Conservation (phyloP, 1,140 invertebrate species). For the Anoplophora glabripennis region DNA sequence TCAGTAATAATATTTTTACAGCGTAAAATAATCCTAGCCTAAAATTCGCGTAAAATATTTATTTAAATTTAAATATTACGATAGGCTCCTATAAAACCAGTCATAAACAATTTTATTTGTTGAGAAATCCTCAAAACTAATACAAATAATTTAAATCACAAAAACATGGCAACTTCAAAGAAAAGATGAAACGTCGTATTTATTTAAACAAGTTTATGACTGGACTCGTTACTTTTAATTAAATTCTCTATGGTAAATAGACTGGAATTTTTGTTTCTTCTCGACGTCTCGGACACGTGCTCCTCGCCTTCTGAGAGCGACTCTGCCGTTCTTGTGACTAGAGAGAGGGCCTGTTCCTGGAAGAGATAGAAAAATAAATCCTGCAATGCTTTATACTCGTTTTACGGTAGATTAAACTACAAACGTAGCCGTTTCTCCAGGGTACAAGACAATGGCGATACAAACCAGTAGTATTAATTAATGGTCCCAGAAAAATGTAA, state of each 20-base stretch:
- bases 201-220: conserved; percentile 40
- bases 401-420: neutral
- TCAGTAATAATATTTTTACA: too few relatives aligned
- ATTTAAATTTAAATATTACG: conserved; percentile 4
- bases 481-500: too few relatives aligned
- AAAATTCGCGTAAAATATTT: neutral
- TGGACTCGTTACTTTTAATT: conserved; percentile 39
- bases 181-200: conserved; percentile 26
- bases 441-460: too few relatives aligned
- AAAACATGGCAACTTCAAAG: conserved; percentile 28
- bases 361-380: conserved; percentile 21
- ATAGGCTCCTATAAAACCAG: conserved; percentile 2
- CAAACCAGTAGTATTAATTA: too few relatives aligned
- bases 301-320: neutral
- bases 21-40: too few relatives aligned
- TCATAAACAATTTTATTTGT: conserved; percentile 27
- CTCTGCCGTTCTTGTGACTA: conserved; percentile 26
- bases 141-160: conserved; percentile 28
- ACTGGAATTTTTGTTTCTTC: conserved; percentile 41
- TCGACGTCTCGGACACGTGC: conserved; percentile 14
- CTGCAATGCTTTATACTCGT: neutral
- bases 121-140: conserved; percentile 26
- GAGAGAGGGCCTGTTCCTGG: conserved; percentile 34
- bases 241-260: conserved; percentile 46
- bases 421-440: neutral